Evolutionary conservation across 2,888 invertebrate genomes (phyloP).

Genomic region (Drosophila neonasuta): DNA sequence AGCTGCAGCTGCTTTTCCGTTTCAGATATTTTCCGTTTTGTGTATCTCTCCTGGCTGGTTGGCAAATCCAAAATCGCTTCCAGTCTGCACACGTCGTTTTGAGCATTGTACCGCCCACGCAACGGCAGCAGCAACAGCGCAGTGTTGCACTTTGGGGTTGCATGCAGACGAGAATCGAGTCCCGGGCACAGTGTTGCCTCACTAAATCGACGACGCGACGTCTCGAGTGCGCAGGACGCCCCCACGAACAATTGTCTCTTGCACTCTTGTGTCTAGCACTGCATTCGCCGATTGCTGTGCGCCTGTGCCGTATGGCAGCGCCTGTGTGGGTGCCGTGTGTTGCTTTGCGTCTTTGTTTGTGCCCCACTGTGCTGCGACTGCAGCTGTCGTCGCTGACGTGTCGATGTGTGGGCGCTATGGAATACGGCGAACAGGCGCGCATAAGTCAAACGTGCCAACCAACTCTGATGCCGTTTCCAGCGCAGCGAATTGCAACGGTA

Average conservation of each 20-base stretch:
- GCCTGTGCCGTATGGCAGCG: conserved; percentile 62
- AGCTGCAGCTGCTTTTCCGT: conserved; percentile 34
- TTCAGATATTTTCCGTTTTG: conserved; percentile 20
- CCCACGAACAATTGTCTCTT: conserved; percentile 1
- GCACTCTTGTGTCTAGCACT: conserved; percentile 7
- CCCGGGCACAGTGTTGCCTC: conserved; percentile 38
- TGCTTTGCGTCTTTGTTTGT: background rate
- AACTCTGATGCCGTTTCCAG: conserved; percentile 45
- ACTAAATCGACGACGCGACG: conserved; percentile 1
- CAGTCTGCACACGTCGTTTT: conserved; percentile 54
- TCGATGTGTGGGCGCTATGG: conserved; percentile 66
- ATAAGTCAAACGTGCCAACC: conserved; percentile 44
- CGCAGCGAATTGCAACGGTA: conserved; percentile 28
- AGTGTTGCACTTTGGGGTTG: conserved; percentile 50
- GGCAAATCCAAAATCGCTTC: conserved; percentile 43
- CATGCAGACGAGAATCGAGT: conserved; percentile 21
- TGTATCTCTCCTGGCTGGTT: conserved; percentile 41
- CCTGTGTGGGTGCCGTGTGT: conserved; percentile 61
- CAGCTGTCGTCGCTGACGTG: conserved; percentile 3
- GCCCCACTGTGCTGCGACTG: conserved; percentile 5
- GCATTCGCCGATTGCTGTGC: conserved; percentile 37
- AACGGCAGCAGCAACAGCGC: conserved; percentile 12
- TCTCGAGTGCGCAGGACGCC: conserved; percentile 54
- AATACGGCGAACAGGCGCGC: conserved; percentile 63
- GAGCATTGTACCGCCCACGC: conserved; percentile 43